Evolutionary conservation across 2,113 vertebrate species (phyloP).

Genomic region (Ivindomyrus marchei): DNA sequence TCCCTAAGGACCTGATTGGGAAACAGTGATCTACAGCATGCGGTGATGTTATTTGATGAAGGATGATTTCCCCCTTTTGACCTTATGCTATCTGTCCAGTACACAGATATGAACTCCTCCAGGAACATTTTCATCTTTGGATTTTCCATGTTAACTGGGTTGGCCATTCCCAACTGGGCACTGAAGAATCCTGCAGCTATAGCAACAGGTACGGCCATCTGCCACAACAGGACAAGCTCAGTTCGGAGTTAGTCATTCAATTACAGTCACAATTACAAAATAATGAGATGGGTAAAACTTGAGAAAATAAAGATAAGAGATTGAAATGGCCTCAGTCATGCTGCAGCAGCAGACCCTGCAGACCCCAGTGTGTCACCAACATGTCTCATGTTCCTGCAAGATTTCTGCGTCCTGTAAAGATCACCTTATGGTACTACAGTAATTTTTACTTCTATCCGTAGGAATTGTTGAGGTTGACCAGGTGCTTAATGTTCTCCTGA

Average conservation of each 20-base stretch:
- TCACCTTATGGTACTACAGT: not conserved
- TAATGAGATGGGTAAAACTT: not conserved
- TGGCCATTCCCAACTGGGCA: slow-evolving; percentile 84
- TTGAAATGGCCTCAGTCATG: not conserved
- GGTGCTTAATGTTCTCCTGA: slow-evolving; percentile 81
- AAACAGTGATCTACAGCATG: not conserved
- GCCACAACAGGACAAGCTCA: not conserved
- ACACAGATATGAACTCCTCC: slow-evolving; percentile 89
- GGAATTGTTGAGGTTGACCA: slow-evolving; percentile 81
- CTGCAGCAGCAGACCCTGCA: not conserved
- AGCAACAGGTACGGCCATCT: slow-evolving; percentile 70
- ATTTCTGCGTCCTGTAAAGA: not conserved
- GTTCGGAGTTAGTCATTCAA: not conserved
- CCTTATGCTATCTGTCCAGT: slow-evolving; percentile 54
- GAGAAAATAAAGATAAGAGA: not conserved
- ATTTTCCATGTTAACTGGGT: slow-evolving; percentile 83
- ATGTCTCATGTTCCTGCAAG: not conserved
- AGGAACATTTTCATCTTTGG: slow-evolving; percentile 93
- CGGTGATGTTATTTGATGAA: not conserved
- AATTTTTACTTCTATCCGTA: slow-evolving; percentile 40
- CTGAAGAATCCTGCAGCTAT: slow-evolving; percentile 63
- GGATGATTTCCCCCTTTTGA: not conserved
- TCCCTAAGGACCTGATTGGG: not conserved
- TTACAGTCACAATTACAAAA: not conserved
- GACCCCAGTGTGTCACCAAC: not conserved